Evolutionary conservation across 2,113 vertebrate genomes (phyloP).

Genomic region (Colius striatus): DNA sequence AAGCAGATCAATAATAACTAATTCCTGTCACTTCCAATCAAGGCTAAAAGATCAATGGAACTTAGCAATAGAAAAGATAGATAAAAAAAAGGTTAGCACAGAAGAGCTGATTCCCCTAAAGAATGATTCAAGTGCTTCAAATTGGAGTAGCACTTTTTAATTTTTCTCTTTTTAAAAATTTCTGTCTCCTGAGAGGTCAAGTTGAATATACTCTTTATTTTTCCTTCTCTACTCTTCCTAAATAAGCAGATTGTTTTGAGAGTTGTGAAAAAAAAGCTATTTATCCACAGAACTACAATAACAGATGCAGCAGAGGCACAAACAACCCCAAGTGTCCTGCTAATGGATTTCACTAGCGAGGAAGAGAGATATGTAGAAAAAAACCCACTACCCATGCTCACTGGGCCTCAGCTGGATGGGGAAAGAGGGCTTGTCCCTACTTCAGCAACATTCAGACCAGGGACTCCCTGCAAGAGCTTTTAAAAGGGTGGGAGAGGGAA

Average conservation of each 20-base stretch:
- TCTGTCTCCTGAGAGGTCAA: neutral
- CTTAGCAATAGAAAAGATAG: conserved; percentile 30
- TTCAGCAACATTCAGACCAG: neutral
- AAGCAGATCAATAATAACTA: conserved; percentile 64
- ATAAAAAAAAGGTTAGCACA: neutral
- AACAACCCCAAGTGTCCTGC: neutral
- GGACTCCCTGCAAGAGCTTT: neutral
- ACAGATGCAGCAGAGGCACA: neutral
- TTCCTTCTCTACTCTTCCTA: neutral
- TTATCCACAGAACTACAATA: neutral
- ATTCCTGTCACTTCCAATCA: conserved; percentile 56
- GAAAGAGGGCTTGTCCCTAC: neutral
- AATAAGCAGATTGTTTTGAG: neutral
- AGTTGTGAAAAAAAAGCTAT: neutral
- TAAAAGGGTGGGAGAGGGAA: neutral
- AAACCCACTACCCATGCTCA: neutral
- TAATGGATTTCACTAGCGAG: neutral
- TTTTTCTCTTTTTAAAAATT: neutral
- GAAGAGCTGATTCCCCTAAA: conserved; percentile 20
- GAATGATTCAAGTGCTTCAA: conserved; percentile 6
- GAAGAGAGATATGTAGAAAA: neutral
- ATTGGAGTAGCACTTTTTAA: neutral
- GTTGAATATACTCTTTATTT: neutral
- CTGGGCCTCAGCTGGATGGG: neutral
- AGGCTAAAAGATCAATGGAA: conserved; percentile 42